Evolutionary conservation across 2,113 vertebrate species (phyloP).

Genomic region (Serinus canaria): DNA sequence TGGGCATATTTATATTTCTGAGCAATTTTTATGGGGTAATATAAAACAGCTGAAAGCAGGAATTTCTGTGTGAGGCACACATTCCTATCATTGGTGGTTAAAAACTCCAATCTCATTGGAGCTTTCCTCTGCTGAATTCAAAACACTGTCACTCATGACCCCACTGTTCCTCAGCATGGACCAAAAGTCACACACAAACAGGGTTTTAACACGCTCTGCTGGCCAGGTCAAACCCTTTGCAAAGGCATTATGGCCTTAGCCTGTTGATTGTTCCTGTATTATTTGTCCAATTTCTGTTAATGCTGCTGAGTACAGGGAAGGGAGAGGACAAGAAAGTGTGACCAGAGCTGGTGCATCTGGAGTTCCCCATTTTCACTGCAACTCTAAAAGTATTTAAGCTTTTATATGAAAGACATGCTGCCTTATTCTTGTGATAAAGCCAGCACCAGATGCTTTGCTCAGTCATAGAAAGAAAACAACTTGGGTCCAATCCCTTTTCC

Average conservation of each 20-base stretch:
- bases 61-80: not conserved
- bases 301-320: not conserved
- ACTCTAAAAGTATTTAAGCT: not conserved
- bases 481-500: not conserved
- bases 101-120: not conserved
- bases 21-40: not conserved
- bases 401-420: not conserved
- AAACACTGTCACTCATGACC: not conserved
- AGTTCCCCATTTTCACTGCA: not conserved
- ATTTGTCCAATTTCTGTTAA: not conserved
- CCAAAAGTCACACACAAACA: not conserved
- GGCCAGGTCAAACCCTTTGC: not conserved
- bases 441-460: not conserved
- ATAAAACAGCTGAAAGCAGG: not conserved
- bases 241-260: not conserved
- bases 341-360: not conserved
- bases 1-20: not conserved
- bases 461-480: not conserved
- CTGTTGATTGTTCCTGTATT: not conserved
- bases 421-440: not conserved
- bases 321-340: not conserved
- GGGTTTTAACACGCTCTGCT: not conserved
- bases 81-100: not conserved
- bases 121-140: constrained; percentile 8
- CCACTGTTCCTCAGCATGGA: not conserved